Conservation (phyloP, 2,888 invertebrate genomes). For the Vanessa cardui region DNA sequence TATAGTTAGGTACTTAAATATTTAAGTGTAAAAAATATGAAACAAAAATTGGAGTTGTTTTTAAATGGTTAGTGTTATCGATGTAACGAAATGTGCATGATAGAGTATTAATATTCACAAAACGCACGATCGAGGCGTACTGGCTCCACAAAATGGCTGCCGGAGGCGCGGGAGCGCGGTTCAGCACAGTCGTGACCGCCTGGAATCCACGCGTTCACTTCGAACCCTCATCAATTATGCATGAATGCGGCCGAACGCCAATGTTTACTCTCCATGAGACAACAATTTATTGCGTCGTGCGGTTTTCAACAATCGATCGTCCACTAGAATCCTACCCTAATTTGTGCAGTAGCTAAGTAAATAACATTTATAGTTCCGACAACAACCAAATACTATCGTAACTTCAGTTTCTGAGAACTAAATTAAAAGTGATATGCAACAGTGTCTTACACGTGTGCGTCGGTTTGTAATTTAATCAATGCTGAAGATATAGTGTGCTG, state of each 20-base stretch:
- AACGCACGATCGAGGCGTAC: slow-evolving; percentile 65
- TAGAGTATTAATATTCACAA: slow-evolving; percentile 74
- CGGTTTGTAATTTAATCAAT: neutral
- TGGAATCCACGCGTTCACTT: slow-evolving; percentile 76
- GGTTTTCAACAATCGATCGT: slow-evolving; percentile 68
- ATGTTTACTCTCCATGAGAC: slow-evolving; percentile 80
- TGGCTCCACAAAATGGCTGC: slow-evolving; percentile 80
- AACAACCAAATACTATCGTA: neutral
- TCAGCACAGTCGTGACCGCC: slow-evolving; percentile 76
- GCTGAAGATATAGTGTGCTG: too few species aligned
- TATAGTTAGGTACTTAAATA: neutral
- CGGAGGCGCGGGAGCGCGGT: slow-evolving; percentile 68
- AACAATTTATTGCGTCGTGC: slow-evolving; percentile 80
- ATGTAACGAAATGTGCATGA: slow-evolving; percentile 51
- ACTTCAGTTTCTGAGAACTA: neutral
- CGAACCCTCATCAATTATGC: slow-evolving; percentile 81
- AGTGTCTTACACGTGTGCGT: neutral
- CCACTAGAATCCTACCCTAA: slow-evolving; percentile 21
- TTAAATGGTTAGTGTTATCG: slow-evolving; percentile 1
- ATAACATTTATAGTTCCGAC: neutral
- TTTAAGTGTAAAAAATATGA: neutral
- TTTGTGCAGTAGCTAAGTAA: slow-evolving; percentile 14
- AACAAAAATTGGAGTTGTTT: slow-evolving; percentile 31
- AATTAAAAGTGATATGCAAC: too few species aligned
- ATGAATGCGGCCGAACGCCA: slow-evolving; percentile 79